Evolutionary conservation across 1,140 invertebrate genomes (phyloP), one percentile per base, ranked within the genome.

Genomic region (Rhyzopertha dominica): DNA sequence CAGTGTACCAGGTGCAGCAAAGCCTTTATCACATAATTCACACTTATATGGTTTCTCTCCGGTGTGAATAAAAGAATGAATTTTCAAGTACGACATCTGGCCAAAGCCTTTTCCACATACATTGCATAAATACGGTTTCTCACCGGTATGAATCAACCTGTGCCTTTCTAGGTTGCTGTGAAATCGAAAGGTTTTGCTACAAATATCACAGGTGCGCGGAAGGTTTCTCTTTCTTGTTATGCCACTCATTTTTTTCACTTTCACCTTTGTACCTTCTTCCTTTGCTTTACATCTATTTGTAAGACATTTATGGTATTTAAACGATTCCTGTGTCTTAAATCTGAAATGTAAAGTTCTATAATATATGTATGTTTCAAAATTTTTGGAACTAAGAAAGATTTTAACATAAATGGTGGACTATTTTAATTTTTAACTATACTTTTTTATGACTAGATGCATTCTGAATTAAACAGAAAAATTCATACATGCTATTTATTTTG

Each of bases 41-140:
- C 54, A 56, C 10, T 36, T 44, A 30, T 53, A 56, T 1, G 54
- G 35, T n/a, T 25, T 39, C 34, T 54, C 48, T 43, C 57, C 59
- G 25, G 58, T 59, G 44, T 76, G 74, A 10, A 47, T 59, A 18
- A 52, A 44, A 10, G 54, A 65, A 56, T 87, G 84, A 14, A 75
- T 76, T 16, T 79, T 77, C 42, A 87, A 65, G 45, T 84, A 53
- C 13, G 50, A 76, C 17, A 77, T 72, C 2, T 84, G 74, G 1
- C 77, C 81, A 58, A 90, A 91, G 1, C 76, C 72, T 48, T 80
- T 80, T 0, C 76, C 75, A 61, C 89, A 93, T 1, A 83, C 73
- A 25, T 78, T 76, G 59, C 90, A 93, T 41, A 77, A 71, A 58
- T 80, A 87, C 0, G 87, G 85, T 38, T 79, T 76, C 49, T 85